Conservation (phyloP, 1,140 invertebrate genomes). For the Apis florea region DNA sequence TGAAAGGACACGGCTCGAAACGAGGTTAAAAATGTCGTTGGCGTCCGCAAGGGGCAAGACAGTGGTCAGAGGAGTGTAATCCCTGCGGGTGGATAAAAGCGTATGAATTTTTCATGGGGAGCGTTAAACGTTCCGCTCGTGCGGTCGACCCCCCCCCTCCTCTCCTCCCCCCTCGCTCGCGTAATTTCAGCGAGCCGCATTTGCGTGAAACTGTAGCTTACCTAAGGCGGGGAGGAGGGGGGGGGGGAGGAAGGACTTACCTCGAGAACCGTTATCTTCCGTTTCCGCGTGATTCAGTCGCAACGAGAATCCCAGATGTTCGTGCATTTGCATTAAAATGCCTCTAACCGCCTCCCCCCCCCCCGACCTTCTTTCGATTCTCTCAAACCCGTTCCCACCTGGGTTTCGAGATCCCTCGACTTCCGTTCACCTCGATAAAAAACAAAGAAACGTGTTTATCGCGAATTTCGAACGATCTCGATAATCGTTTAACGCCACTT, state of each 20-base stretch:
- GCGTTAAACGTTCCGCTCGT: constrained; percentile 11
- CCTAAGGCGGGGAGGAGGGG: no score
- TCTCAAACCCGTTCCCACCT: no score
- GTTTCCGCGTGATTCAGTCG: constrained; percentile 45
- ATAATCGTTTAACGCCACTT: no score
- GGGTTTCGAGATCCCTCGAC: no score
- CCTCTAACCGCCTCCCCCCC: constrained; percentile 29
- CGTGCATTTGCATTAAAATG: constrained; percentile 64
- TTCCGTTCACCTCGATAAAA: no score
- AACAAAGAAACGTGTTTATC: background rate
- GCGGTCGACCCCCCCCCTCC: background rate
- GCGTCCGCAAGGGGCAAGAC: background rate
- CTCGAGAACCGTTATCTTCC: constrained; percentile 50
- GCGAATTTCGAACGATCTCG: no score
- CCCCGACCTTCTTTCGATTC: background rate
- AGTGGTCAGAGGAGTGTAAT: constrained; percentile 34
- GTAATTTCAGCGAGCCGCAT: constrained; percentile 33
- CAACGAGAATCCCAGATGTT: constrained; percentile 42
- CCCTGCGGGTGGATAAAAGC: background rate
- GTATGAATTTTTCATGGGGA: constrained; percentile 42
- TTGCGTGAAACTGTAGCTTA: constrained; percentile 13
- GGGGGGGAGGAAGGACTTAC: constrained; percentile 42
- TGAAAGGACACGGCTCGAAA: no score
- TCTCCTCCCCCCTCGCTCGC: background rate
- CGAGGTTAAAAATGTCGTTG: constrained; percentile 4